Conservation (phyloP, 2,888 invertebrate species). For the Fragum sueziense region DNA sequence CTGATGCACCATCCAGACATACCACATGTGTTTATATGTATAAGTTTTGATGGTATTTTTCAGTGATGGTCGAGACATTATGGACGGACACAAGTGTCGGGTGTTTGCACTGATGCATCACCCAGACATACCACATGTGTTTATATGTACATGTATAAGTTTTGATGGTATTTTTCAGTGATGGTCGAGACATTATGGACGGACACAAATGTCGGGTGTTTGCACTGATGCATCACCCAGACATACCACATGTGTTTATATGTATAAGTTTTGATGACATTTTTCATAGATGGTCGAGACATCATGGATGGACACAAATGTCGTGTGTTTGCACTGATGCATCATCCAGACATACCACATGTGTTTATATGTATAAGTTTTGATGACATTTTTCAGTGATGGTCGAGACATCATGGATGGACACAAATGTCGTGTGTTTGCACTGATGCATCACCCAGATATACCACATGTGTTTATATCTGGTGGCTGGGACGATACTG, state of each 20-base stretch:
- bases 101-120: conserved; percentile 81
- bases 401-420: conserved; percentile 80
- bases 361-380: conserved; percentile 82
- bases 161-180: too few relatives aligned
- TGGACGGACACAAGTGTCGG: conserved; percentile 81
- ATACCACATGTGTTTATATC: conserved; percentile 79
- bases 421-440: conserved; percentile 80
- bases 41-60: conserved; percentile 82
- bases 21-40: conserved; percentile 79
- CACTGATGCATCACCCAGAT: conserved; percentile 79
- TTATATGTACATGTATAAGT: too few relatives aligned
- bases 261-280: conserved; percentile 83
- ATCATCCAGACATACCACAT: conserved; percentile 77
- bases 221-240: conserved; percentile 80
- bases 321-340: conserved; percentile 80
- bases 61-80: conserved; percentile 78
- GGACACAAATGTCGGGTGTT: conserved; percentile 81
- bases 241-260: conserved; percentile 77
- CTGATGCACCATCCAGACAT: conserved; percentile 79
- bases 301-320: conserved; percentile 81
- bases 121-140: conserved; percentile 76
- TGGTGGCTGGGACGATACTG: conserved; percentile 83
- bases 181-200: conserved; percentile 79
- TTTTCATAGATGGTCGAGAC: conserved; percentile 76
- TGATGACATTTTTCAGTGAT: conserved; percentile 82